Evolutionary conservation across 2,888 invertebrate species (phyloP).

Genomic region (Fragum whitleyi): DNA sequence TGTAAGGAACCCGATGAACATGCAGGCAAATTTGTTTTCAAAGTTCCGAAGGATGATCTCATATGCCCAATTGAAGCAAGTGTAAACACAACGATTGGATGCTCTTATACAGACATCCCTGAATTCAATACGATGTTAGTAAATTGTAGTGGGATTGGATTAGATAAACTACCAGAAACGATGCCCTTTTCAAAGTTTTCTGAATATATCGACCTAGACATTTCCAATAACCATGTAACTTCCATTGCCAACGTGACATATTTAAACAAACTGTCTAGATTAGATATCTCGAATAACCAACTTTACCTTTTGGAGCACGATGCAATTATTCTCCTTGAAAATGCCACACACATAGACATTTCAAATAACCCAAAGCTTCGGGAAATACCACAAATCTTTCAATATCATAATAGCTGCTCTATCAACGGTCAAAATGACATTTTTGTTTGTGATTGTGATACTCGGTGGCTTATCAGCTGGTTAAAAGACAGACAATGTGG

Average conservation of each 20-base stretch:
- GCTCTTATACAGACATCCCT: constrained; percentile 43
- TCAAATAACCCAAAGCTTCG: constrained; percentile 34
- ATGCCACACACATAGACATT: constrained; percentile 34
- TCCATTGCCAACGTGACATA: constrained; percentile 27
- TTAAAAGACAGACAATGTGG: constrained; percentile 18
- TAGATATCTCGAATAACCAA: constrained; percentile 40
- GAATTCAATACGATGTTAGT: constrained; percentile 31
- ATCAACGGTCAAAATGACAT: constrained; percentile 20
- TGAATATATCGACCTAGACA: constrained; percentile 28
- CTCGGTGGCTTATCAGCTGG: constrained; percentile 45
- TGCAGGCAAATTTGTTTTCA: neutral
- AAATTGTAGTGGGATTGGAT: constrained; percentile 15
- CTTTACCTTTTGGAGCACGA: constrained; percentile 18
- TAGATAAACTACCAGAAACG: constrained; percentile 9
- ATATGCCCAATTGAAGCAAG: constrained; percentile 24
- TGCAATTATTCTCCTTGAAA: constrained; percentile 26
- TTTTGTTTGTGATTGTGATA: constrained; percentile 37
- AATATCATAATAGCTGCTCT: constrained; percentile 35
- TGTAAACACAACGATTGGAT: constrained; percentile 21
- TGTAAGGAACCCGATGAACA: constrained; percentile 40
- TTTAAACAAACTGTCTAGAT: constrained; percentile 20
- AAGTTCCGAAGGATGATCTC: neutral
- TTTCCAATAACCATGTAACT: constrained; percentile 32
- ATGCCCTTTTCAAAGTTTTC: constrained; percentile 43
- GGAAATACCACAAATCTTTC: constrained; percentile 38